A percentile compares a stretch with the other conserved stretches of the same genome.
Conservation (phyloP, 2,888 invertebrate species). For the Automeris io region DNA sequence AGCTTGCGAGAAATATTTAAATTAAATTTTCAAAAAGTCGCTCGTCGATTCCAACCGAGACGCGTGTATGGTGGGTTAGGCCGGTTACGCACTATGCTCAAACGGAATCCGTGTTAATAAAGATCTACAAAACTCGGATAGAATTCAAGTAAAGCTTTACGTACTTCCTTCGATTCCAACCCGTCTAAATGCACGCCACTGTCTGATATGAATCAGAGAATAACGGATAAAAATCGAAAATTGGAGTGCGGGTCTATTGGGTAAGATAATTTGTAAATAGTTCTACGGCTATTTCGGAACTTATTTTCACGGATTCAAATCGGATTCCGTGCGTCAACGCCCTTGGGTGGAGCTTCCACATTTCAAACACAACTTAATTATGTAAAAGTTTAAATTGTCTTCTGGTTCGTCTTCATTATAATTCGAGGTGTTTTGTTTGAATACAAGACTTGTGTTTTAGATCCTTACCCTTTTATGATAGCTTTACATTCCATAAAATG, state of each 20-base stretch:
- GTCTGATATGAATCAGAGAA: too few species aligned
- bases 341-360: slow-evolving; percentile 7
- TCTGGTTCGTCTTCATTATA: slow-evolving; percentile 52
- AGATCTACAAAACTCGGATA: too few species aligned
- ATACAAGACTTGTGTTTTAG: background rate
- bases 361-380: slow-evolving; percentile 46
- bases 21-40: slow-evolving; percentile 45
- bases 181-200: too few species aligned
- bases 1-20: slow-evolving; percentile 32
- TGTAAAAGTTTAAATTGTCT: slow-evolving; percentile 59
- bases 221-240: too few species aligned
- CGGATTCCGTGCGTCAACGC: too few species aligned
- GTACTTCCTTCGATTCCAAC: too few species aligned
- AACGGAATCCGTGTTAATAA: too few species aligned
- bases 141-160: too few species aligned
- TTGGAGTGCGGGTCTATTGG: too few species aligned
- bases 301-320: too few species aligned
- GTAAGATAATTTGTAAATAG: slow-evolving; percentile 4
- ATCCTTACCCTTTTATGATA: background rate
- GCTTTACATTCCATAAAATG: background rate
- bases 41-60: slow-evolving; percentile 36
- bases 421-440: slow-evolving; percentile 49
- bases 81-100: too few species aligned
- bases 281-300: too few species aligned
- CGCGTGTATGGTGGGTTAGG: slow-evolving; percentile 24